Evolutionary conservation across 2,888 invertebrate genomes (phyloP).

Genomic region (Ornithoptera alexandrae): DNA sequence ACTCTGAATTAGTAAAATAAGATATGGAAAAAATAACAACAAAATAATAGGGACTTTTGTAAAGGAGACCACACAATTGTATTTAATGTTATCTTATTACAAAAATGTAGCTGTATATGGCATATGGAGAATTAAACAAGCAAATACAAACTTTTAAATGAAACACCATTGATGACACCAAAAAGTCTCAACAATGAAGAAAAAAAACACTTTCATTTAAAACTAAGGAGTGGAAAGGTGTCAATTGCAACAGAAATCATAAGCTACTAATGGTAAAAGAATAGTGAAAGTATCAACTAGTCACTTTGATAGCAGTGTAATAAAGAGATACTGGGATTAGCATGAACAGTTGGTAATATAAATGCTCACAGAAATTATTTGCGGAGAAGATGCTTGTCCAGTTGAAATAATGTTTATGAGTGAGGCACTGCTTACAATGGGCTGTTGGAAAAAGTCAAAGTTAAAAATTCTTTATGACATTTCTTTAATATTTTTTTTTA

Average conservation of each 20-base stretch:
- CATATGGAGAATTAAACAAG: not conserved
- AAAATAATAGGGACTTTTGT: too few relatives aligned
- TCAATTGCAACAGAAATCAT: constrained; percentile 25
- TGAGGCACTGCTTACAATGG: constrained; percentile 72
- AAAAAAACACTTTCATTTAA: not conserved
- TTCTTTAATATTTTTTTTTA: not conserved
- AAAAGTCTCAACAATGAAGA: not conserved
- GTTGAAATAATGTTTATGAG: constrained; percentile 78
- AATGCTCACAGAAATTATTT: constrained; percentile 73
- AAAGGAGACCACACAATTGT: too few relatives aligned
- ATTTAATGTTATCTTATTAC: not conserved
- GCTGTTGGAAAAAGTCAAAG: constrained; percentile 56
- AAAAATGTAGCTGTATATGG: not conserved
- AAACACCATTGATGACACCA: not conserved
- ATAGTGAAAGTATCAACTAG: constrained; percentile 31
- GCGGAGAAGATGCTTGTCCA: constrained; percentile 73
- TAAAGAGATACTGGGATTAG: constrained; percentile 38
- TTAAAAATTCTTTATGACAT: constrained; percentile 8
- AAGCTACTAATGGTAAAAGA: constrained; percentile 32
- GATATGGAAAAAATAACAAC: too few relatives aligned
- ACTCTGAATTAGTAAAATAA: too few relatives aligned
- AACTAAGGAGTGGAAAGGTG: not conserved
- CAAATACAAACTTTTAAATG: not conserved
- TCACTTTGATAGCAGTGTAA: constrained; percentile 10
- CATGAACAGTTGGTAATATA: constrained; percentile 42